Percentiles rank a stretch among this genome's conserved stretches.
phyloP scores from a whole-genome alignment of 2,113 vertebrate species.

The Jaculus jaculus region DNA sequence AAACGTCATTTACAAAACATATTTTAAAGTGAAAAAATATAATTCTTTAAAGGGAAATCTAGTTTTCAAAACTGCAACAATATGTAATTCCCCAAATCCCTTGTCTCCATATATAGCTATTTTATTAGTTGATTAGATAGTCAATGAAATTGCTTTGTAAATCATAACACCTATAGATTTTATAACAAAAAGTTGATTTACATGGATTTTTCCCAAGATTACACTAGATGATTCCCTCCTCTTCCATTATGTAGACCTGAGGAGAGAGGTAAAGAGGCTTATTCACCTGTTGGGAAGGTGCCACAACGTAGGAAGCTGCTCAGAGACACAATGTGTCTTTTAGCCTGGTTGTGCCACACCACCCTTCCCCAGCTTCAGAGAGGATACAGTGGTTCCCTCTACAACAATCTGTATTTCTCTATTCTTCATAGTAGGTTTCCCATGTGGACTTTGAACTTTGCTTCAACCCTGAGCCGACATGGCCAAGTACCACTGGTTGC shows the following conservation, averaged over 20 bases:
- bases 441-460: not conserved
- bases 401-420: not conserved
- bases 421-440: not conserved
- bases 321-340: not conserved
- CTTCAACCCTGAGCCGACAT: not conserved
- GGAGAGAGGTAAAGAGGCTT: not conserved
- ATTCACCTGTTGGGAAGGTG: not conserved
- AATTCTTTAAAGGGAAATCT: conserved; percentile 2
- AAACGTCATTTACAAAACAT: not conserved
- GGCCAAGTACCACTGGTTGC: not conserved
- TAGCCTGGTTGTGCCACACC: not conserved
- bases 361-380: not conserved
- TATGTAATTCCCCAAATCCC: conserved; percentile 26
- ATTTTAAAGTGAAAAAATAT: conserved; percentile 39
- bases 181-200: conserved; percentile 20
- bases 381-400: not conserved
- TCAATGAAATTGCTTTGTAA: conserved; percentile 22
- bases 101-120: not conserved
- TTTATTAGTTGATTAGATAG: conserved; percentile 11
- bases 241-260: not conserved
- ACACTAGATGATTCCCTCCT: not conserved
- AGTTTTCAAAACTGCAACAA: conserved; percentile 1
- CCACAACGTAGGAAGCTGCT: not conserved
- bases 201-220: not conserved
- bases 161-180: conserved; percentile 7